A percentile compares a stretch with the other conserved stretches of the same genome.
Evolutionary conservation across 2,888 invertebrate species (phyloP).

Genomic region (Limenitis arthemis): DNA sequence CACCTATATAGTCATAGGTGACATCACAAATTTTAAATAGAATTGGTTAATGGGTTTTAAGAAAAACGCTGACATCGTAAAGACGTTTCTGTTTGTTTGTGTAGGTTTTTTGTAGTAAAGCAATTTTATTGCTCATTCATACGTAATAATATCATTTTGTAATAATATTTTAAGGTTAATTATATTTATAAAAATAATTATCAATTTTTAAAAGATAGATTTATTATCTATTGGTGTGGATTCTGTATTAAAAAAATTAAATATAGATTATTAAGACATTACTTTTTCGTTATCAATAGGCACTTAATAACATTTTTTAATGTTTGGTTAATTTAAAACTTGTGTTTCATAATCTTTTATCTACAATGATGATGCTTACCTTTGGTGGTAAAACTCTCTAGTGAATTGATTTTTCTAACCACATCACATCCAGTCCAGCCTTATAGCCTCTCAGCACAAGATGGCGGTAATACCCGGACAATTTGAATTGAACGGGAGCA

Average conservation of each 20-base stretch:
- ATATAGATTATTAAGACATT: too few species aligned
- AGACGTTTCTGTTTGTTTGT: background rate
- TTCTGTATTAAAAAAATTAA: too few species aligned
- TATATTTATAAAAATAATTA: background rate
- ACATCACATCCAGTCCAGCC: too few species aligned
- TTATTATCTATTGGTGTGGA: too few species aligned
- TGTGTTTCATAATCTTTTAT: too few species aligned
- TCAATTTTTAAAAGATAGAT: too few species aligned
- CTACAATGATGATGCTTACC: too few species aligned
- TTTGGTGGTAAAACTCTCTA: too few species aligned
- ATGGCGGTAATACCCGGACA: constrained; percentile 60
- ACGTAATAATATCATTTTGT: background rate
- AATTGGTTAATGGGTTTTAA: constrained; percentile 35
- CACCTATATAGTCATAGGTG: constrained; percentile 48
- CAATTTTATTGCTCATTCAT: background rate
- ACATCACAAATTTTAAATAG: constrained; percentile 69
- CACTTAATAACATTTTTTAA: too few species aligned
- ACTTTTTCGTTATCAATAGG: too few species aligned
- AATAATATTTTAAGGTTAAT: background rate
- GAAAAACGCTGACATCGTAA: constrained; percentile 3
- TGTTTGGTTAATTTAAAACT: too few species aligned
- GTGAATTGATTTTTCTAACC: too few species aligned
- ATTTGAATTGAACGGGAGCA: constrained; percentile 39
- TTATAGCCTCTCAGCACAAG: constrained; percentile 65
- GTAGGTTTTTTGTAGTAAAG: constrained; percentile 1